Conservation (phyloP, 2,797 vertebrate genomes). For the Simalia tracyae region DNA sequence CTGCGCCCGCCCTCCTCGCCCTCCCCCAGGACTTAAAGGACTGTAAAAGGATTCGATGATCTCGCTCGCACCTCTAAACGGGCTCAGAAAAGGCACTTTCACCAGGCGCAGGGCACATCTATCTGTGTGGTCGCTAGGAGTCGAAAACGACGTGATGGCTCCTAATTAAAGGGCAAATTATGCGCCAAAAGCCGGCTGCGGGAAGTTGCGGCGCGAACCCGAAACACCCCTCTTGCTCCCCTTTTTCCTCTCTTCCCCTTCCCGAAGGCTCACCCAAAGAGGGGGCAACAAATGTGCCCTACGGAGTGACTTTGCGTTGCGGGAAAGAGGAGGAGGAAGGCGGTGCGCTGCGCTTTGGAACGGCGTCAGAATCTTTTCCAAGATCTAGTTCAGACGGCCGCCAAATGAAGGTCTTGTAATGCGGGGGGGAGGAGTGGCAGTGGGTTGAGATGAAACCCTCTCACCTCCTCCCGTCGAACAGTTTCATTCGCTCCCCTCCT, state of each 20-base stretch:
- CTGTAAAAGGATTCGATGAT: background rate
- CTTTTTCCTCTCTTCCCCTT: background rate
- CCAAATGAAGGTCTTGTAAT: background rate
- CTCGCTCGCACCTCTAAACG: background rate
- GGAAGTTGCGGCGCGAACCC: background rate
- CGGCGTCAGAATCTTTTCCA: background rate
- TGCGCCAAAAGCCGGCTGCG: background rate
- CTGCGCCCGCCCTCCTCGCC: background rate
- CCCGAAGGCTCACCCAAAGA: background rate
- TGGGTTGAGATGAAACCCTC: background rate
- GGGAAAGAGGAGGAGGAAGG: no score
- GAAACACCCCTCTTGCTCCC: background rate
- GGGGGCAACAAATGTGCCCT: background rate
- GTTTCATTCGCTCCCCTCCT: background rate
- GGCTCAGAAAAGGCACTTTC: background rate
- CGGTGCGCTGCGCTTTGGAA: background rate
- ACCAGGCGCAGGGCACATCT: background rate
- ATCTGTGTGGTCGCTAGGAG: no score
- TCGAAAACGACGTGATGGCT: background rate
- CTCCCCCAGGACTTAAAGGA: background rate
- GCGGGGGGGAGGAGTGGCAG: background rate
- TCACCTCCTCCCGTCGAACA: no score
- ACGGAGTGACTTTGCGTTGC: background rate
- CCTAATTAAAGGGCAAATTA: background rate
- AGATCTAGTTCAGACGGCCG: background rate